Evolutionary conservation across 1,140 invertebrate species (phyloP).

Genomic region (Macrotrachela quadricornifera): DNA sequence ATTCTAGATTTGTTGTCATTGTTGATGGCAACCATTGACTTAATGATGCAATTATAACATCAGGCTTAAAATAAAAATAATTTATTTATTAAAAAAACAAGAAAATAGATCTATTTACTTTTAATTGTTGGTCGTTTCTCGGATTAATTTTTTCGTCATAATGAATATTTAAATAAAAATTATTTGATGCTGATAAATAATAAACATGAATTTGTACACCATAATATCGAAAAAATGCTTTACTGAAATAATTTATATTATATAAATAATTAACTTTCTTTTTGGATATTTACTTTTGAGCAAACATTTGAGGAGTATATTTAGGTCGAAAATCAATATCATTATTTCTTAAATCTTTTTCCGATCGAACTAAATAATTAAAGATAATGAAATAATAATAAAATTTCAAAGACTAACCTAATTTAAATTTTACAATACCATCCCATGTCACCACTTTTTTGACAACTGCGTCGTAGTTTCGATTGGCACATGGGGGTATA

Average conservation of each 20-base stretch:
- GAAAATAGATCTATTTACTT: no score
- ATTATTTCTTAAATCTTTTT: conserved; percentile 48
- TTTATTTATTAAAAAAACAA: no score
- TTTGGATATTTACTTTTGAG: conserved; percentile 49
- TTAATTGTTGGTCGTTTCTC: no score
- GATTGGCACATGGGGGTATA: no score
- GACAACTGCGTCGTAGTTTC: no score
- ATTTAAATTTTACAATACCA: no score
- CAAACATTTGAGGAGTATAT: conserved; percentile 82
- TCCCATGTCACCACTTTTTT: no score
- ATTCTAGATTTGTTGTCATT: background rate
- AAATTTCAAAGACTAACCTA: no score
- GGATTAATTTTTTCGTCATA: background rate
- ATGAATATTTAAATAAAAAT: background rate
- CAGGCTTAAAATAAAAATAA: background rate
- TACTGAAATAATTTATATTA: no score
- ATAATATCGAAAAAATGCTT: background rate
- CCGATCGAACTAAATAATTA: conserved; percentile 41
- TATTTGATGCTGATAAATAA: background rate
- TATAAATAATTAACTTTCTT: no score
- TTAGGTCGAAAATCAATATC: conserved; percentile 51
- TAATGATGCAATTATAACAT: background rate
- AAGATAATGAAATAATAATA: no score
- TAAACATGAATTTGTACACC: background rate
- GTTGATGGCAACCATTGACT: background rate